Conservation (phyloP, 2,888 invertebrate genomes). For the Mayetiola destructor region DNA sequence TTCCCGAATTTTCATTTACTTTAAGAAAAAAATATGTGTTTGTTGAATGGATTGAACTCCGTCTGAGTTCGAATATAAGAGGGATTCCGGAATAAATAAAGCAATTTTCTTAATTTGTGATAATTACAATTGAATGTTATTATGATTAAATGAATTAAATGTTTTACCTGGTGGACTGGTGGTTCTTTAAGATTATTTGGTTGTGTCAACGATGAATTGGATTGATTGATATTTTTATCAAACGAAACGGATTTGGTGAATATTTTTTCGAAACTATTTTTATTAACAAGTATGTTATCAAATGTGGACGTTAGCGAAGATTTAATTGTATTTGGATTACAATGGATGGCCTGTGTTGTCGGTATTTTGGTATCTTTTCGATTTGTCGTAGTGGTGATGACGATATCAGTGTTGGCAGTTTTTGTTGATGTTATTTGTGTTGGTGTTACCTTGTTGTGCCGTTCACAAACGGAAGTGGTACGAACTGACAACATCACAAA, state of each 20-base stretch:
- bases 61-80: too few species aligned
- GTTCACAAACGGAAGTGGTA: constrained; percentile 24
- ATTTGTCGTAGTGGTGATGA: constrained; percentile 15
- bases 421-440: background rate
- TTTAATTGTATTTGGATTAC: background rate
- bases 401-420: background rate
- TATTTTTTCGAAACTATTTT: constrained; percentile 14
- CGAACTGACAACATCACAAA: constrained; percentile 25
- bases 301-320: constrained; percentile 14
- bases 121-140: background rate
- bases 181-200: constrained; percentile 21
- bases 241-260: constrained; percentile 17
- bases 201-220: constrained; percentile 19
- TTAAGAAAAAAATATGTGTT: background rate
- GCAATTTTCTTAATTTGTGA: too few species aligned
- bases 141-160: background rate
- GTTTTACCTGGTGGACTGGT: constrained; percentile 20
- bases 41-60: background rate
- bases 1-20: background rate
- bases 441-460: constrained; percentile 20
- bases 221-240: constrained; percentile 18
- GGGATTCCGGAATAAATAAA: too few species aligned
- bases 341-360: background rate
- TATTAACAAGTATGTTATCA: constrained; percentile 15
- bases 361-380: constrained; percentile 17